Base-by-base conservation (phyloP, 1,140 invertebrate genomes). In the Zaprionus tsacasi region DNA sequence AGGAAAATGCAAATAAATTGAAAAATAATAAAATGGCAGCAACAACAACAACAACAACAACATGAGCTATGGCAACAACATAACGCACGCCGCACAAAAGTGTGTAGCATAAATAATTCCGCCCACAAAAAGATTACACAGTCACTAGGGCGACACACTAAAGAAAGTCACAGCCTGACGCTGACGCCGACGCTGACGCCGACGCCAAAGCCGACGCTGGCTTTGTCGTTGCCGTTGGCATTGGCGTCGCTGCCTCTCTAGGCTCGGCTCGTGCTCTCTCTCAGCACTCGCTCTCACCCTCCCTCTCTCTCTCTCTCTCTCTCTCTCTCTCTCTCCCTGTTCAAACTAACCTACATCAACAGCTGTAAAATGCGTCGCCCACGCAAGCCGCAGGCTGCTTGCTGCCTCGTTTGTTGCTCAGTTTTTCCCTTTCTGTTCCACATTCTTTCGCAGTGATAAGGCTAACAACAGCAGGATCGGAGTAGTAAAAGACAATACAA, bases 321-420 rank as follows among this genome's bases (percentile, higher is more conserved):
- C 36, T 52, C n/a, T 27, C 36, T 15, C 17, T 33, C 25, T n/a
- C 43, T 45, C 63, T 52, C 58, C 36, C 36, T 52, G 13, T 25
- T 76, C 72, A 76, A 89, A 89, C 85, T 89, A 89, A 89, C 85
- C 85, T 89, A 89, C 85, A 89, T 90, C 85, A 89, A 89, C 85
- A 89, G 85, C 85, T 89, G 85, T 88, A 65, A 70, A 70, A 55
- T 68, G 71, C 56, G 67, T 40, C 75, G 40, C 70, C 75, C 78
- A 88, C 81, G 73, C 75, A 58, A 76, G 48, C 57, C 80, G 45
- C 68, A 65, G 15, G 40, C 43, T 76, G 63, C n/a, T n/a, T n/a
- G n/a, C n/a, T n/a, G n/a, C 36, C 78, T 52, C 60, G 56, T 27
- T 56, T 52, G 38, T 70, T 80, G 38, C 57, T 76, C 25, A 35